Base-by-base conservation (phyloP, 2,113 vertebrate genomes). In the Muscicapa adusta region DNA sequence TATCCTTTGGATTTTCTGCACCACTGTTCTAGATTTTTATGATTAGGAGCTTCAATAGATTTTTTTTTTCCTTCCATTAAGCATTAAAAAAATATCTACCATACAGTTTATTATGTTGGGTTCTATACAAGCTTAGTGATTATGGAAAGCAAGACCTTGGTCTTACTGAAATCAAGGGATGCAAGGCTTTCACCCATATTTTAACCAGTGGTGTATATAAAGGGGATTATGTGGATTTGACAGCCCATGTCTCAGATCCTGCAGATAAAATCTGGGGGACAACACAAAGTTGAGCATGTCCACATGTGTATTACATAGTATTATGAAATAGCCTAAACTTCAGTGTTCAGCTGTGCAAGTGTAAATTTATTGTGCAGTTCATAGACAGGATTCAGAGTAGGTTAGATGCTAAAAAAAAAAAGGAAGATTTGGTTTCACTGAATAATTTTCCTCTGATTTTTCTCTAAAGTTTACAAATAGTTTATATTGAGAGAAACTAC, bases 241-340 rank as follows among this genome's bases (percentile, higher is more conserved):
- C 26, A 60, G 53, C 34, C 18, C 36, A 10, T 5, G 18, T 48
- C 56, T 23, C 70, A 72, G 6, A 38, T 58, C 42, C 28, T 40
- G 47, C 50, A 62, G 12, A 68, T 25, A 62, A 74, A 84, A 86
- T 18, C 1, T 7, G 17, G 7, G 43, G 17, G 15, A 1, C 17
- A 70, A 61, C 36, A 71, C 20, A 54, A 18, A 47, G 34, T 13
- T 29, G 9, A 48, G 25, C 25, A 68, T 9, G 6, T 57, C 25
- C 62, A 65, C 8, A 25, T 1, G 4, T 19, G 14, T 17, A 42
- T 42, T 24, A 58, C 15, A 50, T 0, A 40, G 22, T 4, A 15
- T n/a, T 38, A 68, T 33, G 12, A 74, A 93, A 63, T 0, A 80
- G 61, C 8, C 34, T 47, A 14, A 89, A 61, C 19, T 31, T 62